Base-by-base conservation (phyloP, 1,140 invertebrate species). In the Psix sp. region DNA sequence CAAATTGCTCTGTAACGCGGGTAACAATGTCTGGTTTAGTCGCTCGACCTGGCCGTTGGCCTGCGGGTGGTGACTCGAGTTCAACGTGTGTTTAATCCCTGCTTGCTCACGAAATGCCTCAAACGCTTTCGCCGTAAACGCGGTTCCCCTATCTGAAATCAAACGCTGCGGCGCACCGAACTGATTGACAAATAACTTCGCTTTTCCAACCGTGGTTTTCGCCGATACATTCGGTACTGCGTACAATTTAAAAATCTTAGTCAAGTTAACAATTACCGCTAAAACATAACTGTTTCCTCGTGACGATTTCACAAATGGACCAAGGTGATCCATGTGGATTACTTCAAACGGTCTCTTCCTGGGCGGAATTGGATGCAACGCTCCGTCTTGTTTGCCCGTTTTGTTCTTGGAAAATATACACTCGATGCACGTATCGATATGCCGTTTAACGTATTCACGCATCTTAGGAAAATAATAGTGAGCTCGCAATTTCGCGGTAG, bases 81-180 rank as follows among this genome's bases (percentile, higher is more conserved):
- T 84, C 14, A 73, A 15, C 0, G 76, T 68, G 33, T 80, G 76
- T 6, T 56, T 54, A 5, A 85, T 81, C 4, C 63, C 63, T 5
- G 76, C 17, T 7, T 71, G 5, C 1, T 67, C 16, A 40, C 79
- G 78, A 56, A 79, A 80, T 17, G 76, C 31, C 31, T 62, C 35
- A 18, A 84, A 81, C 11, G 39, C 5, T 17, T 78, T 74, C 0
- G 77, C 56, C 0, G 77, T 82, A 43, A 84, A 84, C 5, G 72
- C 26, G 10, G 72, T 76, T 11, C 83, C 29, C 3, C n/a, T 5
- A 33, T 33, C 29, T 4, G 4, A 33, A 10, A 33, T 11, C 3
- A 33, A 7, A 5, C 5, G 5, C 5, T 11, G 5, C 3, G 5
- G 29, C 29, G 29, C 29, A 7, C 29, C 29, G 10, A 10, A 33